Base-by-base conservation (phyloP, 2,113 vertebrate species). In the Podarcis muralis region DNA sequence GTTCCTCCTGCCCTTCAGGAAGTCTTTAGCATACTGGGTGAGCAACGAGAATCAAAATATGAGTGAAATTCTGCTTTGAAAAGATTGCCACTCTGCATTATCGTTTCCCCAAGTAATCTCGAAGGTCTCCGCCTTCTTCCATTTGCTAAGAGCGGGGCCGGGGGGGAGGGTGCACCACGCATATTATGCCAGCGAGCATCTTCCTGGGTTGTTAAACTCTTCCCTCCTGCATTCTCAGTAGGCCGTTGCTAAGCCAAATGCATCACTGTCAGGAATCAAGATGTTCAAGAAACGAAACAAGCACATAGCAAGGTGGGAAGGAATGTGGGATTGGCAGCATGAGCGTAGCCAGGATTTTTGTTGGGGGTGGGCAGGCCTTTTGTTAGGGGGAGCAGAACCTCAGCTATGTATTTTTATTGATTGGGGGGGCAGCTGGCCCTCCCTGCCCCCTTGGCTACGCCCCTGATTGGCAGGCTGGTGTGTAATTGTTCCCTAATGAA, bases 21-120 rank as follows among this genome's bases (percentile, higher is more conserved):
- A 87, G 18, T 25, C 5, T n/a, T 59, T 8, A 27, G 4, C 30
- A 2, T 13, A 6, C 32, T 76, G 0, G 3, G 0, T 0, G 1
- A 1, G 0, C 5, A 1, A 3, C 3, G 1, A 18, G 23, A 88
- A 32, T 0, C 2, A 18, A 18, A 75, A 48, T 37, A 16, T 0
- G 72, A 15, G 32, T 15, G 81, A 4, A 5, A 13, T 65, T 25
- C 53, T 89, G 53, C n/a, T 0, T 27, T 0, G 11, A n/a, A 68
- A 13, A 35, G 30, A 68, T 30, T 68, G 62, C 35, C 71, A 43
- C 15, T 77, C 71, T 35, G 37, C 20, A 66, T 68, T n/a, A 15
- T 88, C 30, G 68, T 84, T 88, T 83, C 37, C 25, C 48, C 59
- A 53, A n/a, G 22, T 6, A 9, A 77, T 53, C 43, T n/a, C 5